These are phyloP conservation scores for Leuciscus idus DNA, from an alignment of 2,113 vertebrate species.

Conservation along the genomic window DNA sequence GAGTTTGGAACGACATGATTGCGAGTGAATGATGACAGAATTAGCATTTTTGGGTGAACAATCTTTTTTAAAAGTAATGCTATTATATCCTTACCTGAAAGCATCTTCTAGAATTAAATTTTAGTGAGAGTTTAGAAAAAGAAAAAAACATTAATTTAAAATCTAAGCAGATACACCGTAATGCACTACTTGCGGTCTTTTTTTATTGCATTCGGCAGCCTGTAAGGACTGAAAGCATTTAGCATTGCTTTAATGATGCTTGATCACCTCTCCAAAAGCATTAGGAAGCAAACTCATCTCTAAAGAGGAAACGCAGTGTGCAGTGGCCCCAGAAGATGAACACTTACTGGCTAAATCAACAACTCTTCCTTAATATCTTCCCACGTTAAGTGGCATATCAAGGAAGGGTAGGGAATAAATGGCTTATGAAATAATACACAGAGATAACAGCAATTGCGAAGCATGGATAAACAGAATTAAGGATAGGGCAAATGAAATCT, in stretches of 20 bases:
- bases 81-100: not conserved
- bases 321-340: not conserved
- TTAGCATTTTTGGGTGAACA: not conserved
- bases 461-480: constrained; percentile 19
- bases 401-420: not conserved
- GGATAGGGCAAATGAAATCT: not conserved
- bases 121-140: not conserved
- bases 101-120: not conserved
- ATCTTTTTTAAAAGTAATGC: not conserved
- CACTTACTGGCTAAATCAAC: not conserved
- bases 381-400: constrained; percentile 4
- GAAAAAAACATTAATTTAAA: not conserved
- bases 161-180: not conserved
- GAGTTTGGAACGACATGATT: not conserved
- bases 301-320: not conserved
- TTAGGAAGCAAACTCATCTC: constrained; percentile 20
- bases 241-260: constrained; percentile 17
- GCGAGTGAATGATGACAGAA: not conserved
- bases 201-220: not conserved
- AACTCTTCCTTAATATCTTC: constrained; percentile 28
- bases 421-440: constrained; percentile 25
- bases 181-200: not conserved
- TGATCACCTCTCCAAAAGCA: constrained; percentile 20
- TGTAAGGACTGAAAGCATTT: not conserved
- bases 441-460: not conserved